Evolutionary conservation across 2,888 invertebrate genomes (phyloP), one percentile per base, ranked within the genome.

Genomic region (Lithophane leautieri): DNA sequence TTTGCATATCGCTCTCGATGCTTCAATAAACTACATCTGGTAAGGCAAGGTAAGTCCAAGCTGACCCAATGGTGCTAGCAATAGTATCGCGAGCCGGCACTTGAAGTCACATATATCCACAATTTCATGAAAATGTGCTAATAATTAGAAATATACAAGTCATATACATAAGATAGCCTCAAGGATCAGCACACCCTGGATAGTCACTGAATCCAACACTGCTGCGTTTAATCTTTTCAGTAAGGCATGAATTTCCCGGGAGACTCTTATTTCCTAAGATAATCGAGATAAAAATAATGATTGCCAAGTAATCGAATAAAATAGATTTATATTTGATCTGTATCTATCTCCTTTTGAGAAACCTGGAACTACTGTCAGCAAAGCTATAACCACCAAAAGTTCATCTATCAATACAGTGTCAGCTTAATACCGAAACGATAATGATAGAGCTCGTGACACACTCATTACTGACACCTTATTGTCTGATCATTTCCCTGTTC

Each of bases 371-470:
- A 8, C 25, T 25, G 6, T 25, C 34, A 56, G 16, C 40, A 8
- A n/a, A 58, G 3, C 52, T 79, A 73, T 52, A 47, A 12, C 6
- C 2, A 16, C 3, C 6, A 1, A 60, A 40, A 47, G 60, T 44
- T 40, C 28, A 62, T 81, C 76, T 81, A 67, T 50, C 0, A n/a
- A 28, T 81, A 50, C 44, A 22, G 0, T 12, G 1, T 14, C 42
- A 62, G 56, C 40, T 47, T 66, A 28, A 67, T 14, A 34, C 16
- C 12, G 42, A 73, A 58, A 70, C 11, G 56, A 63, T 85, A 85
- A 85, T 90, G 88, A 89, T 90, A 90, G 58, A 77, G 86, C 86
- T 91, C 92, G 92, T 93, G 93, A 91, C 90, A 91, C 71, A 82
- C 86, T 89, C 92, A 92, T 93, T 93, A 92, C 75, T 60, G 74